Evolutionary conservation across 2,797 vertebrate species (phyloP), one percentile per base, ranked within the genome.

Genomic region (Premnoplex brunnescens): DNA sequence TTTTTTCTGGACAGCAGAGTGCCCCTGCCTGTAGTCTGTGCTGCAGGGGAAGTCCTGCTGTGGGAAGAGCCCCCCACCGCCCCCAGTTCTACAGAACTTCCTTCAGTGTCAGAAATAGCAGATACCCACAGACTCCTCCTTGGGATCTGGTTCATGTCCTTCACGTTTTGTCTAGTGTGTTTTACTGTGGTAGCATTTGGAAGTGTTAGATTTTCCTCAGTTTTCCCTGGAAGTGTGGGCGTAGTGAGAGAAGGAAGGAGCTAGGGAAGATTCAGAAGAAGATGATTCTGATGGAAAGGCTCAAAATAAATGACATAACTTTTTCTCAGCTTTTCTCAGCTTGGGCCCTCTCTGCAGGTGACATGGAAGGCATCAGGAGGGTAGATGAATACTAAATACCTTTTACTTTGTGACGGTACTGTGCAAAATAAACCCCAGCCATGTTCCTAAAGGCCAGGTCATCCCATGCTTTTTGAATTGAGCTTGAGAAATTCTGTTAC

Each of bases 181-280:
- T 88, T 87, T 79, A 84, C 75, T 66, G 56, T 30, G 39, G 77
- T 43, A 94, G 62, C 76, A 34, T 86, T 93, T 94, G 83, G 94
- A 86, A 85, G 73, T 54, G 69, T 86, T 88, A 75, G 24, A 48
- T 94, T 60, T 93, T 96, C 48, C 79, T 79, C 76, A 12, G 8
- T 86, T 85, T 90, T 95, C 66, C 51, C 44, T 69, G 88, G 56
- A 74, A 64, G 69, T 5, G 73, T 94, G 46, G 91, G 85, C 15
- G 39, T 80, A 84, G 89, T 46, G 76, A 93, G 76, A 94, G 80
- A 84, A 95, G 89, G 79, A 91, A 77, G 43, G 79, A 72, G 79
- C 43, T 90, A 16, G 55, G 46, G 69, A 91, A 69, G 80, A 86
- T 81, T 62, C 77, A 78, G 75, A 73, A 89, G 64, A 58, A 15